A percentile compares a stretch with the other conserved stretches of the same genome.
These are phyloP conservation scores for Calephelis virginiensis DNA, from an alignment of 1,140 invertebrate genomes.

Conservation along the genomic window DNA sequence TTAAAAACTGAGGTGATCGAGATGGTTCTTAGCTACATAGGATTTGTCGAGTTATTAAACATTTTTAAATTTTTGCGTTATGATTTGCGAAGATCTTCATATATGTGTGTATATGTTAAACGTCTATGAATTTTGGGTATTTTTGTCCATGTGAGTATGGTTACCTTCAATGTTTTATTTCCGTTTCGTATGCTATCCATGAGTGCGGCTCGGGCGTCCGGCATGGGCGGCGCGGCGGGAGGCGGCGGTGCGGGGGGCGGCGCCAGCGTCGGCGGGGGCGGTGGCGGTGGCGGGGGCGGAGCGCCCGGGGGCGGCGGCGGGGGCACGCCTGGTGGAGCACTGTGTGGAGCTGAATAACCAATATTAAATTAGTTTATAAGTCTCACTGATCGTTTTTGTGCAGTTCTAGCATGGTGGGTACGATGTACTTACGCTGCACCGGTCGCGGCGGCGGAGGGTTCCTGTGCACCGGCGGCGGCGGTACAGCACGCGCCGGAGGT, in stretches of 20 bases:
- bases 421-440: constrained; percentile 48
- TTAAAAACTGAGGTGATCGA: too few relatives aligned
- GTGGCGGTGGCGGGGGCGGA: constrained; percentile 35
- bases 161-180: constrained; percentile 31
- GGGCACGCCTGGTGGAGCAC: constrained; percentile 27
- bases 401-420: too few relatives aligned
- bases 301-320: constrained; percentile 34
- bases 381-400: too few relatives aligned
- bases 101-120: neutral
- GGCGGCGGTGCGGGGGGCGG: constrained; percentile 44
- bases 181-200: constrained; percentile 89
- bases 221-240: constrained; percentile 35
- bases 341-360: constrained; percentile 28
- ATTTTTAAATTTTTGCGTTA: too few relatives aligned
- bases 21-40: too few relatives aligned
- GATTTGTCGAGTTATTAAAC: too few relatives aligned
- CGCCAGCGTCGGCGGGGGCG: constrained; percentile 17
- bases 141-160: neutral
- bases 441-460: constrained; percentile 51
- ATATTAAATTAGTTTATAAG: too few relatives aligned
- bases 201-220: constrained; percentile 79
- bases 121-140: neutral
- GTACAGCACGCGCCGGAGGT: constrained; percentile 78
- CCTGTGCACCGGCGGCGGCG: constrained; percentile 69
- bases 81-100: too few relatives aligned